phyloP scores from a whole-genome alignment of 1,140 invertebrate species.

The Ceratoteleas bidentatus region DNA sequence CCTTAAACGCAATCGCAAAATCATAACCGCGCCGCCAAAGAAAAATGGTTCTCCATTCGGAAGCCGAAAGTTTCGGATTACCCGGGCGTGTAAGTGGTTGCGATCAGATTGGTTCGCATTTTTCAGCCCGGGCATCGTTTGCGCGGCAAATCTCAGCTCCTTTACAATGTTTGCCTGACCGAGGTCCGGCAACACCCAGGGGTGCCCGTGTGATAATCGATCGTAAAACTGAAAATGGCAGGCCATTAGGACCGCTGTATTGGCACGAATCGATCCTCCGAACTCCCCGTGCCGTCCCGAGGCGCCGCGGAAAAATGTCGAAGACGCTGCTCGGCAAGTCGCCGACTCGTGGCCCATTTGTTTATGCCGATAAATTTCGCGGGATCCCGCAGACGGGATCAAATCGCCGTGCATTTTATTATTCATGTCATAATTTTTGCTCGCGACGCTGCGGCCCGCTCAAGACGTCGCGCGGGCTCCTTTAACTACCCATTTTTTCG shows the following conservation, averaged over 20 bases:
- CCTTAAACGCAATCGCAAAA: background rate
- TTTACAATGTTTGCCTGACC: conserved; percentile 63
- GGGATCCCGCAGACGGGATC: conserved; percentile 35
- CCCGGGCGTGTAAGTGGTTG: conserved; percentile 64
- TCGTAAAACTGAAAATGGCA: conserved; percentile 74
- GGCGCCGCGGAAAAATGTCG: conserved; percentile 39
- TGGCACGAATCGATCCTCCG: conserved; percentile 63
- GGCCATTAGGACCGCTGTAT: conserved; percentile 62
- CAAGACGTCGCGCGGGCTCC: conserved; percentile 40
- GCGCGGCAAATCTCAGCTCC: conserved; percentile 72
- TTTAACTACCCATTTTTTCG: conserved; percentile 64
- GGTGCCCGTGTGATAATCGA: conserved; percentile 76
- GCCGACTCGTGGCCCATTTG: conserved; percentile 40
- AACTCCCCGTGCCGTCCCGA: conserved; percentile 23
- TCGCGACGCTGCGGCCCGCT: conserved; percentile 6
- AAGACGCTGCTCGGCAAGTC: conserved; percentile 35
- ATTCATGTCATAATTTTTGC: conserved; percentile 57
- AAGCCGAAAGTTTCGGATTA: conserved; percentile 35
- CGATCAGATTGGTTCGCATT: conserved; percentile 70
- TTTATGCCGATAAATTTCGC: conserved; percentile 52
- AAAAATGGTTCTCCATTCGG: background rate
- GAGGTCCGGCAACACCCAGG: conserved; percentile 58
- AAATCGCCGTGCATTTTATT: conserved; percentile 47
- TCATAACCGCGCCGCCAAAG: background rate
- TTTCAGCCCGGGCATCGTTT: conserved; percentile 67